Percentiles rank a stretch among this genome's conserved stretches.
Conservation (phyloP, 2,888 invertebrate genomes). For the Hyalella azteca region DNA sequence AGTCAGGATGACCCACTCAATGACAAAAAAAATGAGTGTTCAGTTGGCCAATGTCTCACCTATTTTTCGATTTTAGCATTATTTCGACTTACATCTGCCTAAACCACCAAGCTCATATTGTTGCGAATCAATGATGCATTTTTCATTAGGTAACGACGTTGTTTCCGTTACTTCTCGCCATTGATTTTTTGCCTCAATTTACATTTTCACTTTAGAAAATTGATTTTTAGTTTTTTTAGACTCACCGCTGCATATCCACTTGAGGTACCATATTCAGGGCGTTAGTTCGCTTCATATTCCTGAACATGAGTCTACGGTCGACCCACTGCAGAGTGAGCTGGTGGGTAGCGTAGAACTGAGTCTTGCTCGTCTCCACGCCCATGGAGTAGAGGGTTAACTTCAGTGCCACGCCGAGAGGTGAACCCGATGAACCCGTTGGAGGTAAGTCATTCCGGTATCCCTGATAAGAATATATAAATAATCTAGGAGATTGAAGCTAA, state of each 20-base stretch:
- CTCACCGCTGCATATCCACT: slow-evolving; percentile 7
- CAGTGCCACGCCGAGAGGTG: slow-evolving; percentile 22
- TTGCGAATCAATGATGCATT: neutral
- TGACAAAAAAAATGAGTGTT: too few species aligned
- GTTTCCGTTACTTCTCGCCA: too few species aligned
- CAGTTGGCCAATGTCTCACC: too few species aligned
- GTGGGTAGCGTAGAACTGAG: slow-evolving; percentile 45
- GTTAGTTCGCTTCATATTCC: slow-evolving; percentile 49
- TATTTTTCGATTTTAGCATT: too few species aligned
- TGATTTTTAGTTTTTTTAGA: too few species aligned
- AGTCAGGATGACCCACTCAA: too few species aligned
- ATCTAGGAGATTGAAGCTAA: too few species aligned
- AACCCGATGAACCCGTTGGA: slow-evolving; percentile 26
- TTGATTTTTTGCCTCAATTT: too few species aligned
- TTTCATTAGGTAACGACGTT: neutral
- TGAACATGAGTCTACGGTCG: slow-evolving; percentile 45
- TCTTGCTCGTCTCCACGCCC: slow-evolving; percentile 46
- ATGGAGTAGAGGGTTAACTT: slow-evolving; percentile 38
- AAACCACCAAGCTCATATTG: neutral
- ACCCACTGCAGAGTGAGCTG: slow-evolving; percentile 41
- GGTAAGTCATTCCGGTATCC: slow-evolving; percentile 51
- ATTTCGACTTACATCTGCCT: neutral
- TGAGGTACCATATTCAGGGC: slow-evolving; percentile 42
- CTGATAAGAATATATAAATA: too few species aligned
- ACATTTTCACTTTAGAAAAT: too few species aligned